Evolutionary conservation across 2,888 invertebrate genomes (phyloP).

Genomic region (Drosophila monieri): DNA sequence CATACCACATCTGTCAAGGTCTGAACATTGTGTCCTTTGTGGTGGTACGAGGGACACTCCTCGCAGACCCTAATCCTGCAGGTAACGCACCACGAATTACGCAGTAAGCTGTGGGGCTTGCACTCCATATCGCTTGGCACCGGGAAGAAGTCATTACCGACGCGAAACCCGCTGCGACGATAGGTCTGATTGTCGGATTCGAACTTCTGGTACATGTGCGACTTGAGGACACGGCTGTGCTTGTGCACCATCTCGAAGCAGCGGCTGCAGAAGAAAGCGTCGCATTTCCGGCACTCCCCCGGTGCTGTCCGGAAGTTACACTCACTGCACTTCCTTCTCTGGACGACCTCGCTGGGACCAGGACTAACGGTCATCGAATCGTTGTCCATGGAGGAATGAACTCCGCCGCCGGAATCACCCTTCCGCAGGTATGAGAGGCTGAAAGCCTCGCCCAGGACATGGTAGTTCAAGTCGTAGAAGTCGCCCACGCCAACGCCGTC

Average conservation of each 20-base stretch:
- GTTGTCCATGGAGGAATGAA: constrained; percentile 19
- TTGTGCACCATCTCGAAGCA: constrained; percentile 80
- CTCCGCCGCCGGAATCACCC: not conserved
- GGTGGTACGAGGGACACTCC: not conserved
- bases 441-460: constrained; percentile 69
- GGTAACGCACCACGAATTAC: not conserved
- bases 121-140: constrained; percentile 61
- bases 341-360: constrained; percentile 8
- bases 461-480: constrained; percentile 76
- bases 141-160: constrained; percentile 40
- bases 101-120: constrained; percentile 48
- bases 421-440: constrained; percentile 31
- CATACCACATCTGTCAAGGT: not conserved
- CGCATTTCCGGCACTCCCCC: constrained; percentile 78
- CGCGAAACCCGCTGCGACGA: not conserved
- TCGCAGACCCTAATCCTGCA: not conserved
- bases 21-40: not conserved
- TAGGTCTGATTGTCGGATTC: constrained; percentile 10
- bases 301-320: constrained; percentile 61
- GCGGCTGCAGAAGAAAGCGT: constrained; percentile 71
- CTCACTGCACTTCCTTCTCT: constrained; percentile 72
- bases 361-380: constrained; percentile 29
- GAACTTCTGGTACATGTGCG: constrained; percentile 54
- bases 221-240: constrained; percentile 73
- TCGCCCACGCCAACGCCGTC: constrained; percentile 24